Base-by-base conservation (phyloP, 2,888 invertebrate genomes). In the Morpho deidamia region DNA sequence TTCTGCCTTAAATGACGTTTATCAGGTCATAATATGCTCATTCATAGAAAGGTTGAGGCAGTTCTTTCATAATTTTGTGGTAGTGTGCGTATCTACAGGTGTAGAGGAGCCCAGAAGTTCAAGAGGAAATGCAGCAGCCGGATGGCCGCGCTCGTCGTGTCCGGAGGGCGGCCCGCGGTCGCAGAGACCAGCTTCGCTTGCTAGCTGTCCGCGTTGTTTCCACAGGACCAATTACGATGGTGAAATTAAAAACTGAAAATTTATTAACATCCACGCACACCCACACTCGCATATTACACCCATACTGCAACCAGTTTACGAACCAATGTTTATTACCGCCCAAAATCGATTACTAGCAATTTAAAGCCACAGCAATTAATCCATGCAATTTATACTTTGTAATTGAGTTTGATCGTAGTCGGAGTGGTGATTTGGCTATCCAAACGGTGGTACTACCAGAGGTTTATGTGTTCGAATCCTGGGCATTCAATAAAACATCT, bases 171-270 rank as follows among this genome's bases (percentile, higher is more conserved):
- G 56, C 64, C 70, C 44, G 65, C 78, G 59, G 62, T 80, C 63
- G 87, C 85, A 51, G 89, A 89, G 76, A 88, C 89, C 67, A 78
- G 78, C 67, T 88, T 89, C 63, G 85, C 83, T 77, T 88, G 88
- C 78, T 88, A 88, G 85, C 76, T 88, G 87, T 68, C 83, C 84
- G 12, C 71, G 77, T 52, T 87, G 87, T 62, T 78, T 82, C 1
- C 77, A 81, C 50, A 63, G 74, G 44, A 74, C 74, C 1, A 74
- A 72, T 53, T 85, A 84, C 59, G 84, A 85, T 56, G 84, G 86
- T 86, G 23, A 23, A 3, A 23, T 23, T 23, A 5, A 5, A 23
- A 23, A 23, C 23, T 23, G 23, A 23, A 3, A 1, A 23, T 23
- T 23, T 23, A 1, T 23, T 5, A 5, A 23, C 23, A 23, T 5